Conservation (phyloP, 2,888 invertebrate genomes). For the Ischnura elegans region DNA sequence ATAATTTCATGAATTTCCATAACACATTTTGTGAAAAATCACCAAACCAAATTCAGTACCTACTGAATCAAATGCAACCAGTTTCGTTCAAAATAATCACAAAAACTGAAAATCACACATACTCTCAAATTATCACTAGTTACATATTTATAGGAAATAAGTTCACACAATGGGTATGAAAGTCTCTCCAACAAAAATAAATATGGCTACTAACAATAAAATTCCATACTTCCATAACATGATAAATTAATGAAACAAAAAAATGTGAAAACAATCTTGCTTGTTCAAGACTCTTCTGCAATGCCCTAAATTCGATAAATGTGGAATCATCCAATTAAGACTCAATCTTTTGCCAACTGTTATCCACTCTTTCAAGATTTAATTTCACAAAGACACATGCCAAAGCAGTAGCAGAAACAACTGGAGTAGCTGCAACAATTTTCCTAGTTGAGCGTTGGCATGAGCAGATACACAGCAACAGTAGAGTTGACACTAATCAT, state of each 20-base stretch:
- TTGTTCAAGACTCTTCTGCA: not conserved
- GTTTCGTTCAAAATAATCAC: not conserved
- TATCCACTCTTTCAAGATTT: not conserved
- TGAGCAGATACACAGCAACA: constrained; percentile 22
- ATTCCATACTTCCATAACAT: not conserved
- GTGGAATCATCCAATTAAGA: not conserved
- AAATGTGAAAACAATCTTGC: not conserved
- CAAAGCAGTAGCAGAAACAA: constrained; percentile 7
- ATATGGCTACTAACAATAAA: not conserved
- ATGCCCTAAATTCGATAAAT: not conserved
- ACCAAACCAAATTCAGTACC: not conserved
- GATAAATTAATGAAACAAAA: not conserved
- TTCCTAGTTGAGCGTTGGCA: constrained; percentile 14
- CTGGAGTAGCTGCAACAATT: not conserved
- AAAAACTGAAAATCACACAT: not conserved
- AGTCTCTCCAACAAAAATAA: constrained; percentile 21
- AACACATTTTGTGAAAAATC: not conserved
- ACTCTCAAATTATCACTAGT: constrained; percentile 9
- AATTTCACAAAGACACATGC: constrained; percentile 18
- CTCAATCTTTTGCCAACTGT: not conserved
- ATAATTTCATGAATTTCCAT: constrained; percentile 3
- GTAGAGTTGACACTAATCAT: constrained; percentile 1
- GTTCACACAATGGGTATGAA: not conserved
- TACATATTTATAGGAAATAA: not conserved
- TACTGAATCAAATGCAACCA: not conserved